Percentiles rank a stretch among this genome's conserved stretches.
phyloP scores from a whole-genome alignment of 2,113 vertebrate genomes.

The Poecile atricapillus region DNA sequence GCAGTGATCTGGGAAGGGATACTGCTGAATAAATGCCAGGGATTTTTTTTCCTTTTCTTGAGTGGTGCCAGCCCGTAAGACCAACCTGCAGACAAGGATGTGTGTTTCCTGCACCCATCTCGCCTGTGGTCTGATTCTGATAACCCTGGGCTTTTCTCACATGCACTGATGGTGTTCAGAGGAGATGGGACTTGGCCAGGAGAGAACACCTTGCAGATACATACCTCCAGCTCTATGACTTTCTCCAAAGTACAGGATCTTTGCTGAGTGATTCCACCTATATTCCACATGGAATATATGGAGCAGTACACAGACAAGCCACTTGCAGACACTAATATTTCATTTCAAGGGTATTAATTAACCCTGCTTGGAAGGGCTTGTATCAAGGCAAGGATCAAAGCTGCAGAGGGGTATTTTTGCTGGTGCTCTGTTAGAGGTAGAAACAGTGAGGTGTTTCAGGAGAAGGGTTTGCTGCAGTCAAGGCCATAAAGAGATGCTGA shows the following conservation, averaged over 20 bases:
- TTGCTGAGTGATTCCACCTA: neutral
- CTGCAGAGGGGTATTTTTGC: neutral
- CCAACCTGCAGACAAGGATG: neutral
- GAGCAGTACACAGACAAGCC: neutral
- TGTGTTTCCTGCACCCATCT: neutral
- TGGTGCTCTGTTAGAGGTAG: neutral
- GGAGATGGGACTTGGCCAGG: fast-evolving
- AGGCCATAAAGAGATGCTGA: neutral
- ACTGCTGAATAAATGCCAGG: neutral
- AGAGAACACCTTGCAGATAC: neutral
- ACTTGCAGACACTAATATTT: neutral
- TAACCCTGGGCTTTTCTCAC: neutral
- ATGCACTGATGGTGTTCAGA: neutral
- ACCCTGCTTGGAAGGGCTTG: neutral
- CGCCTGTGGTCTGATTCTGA: neutral
- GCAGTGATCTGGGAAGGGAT: neutral
- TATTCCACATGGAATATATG: neutral
- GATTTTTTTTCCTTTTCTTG: neutral
- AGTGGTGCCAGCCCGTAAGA: neutral
- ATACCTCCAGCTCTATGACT: neutral
- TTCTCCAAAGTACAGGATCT: neutral
- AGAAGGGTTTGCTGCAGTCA: neutral
- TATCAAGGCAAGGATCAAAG: neutral
- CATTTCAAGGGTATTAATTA: neutral
- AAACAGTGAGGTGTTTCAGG: neutral